A percentile compares a stretch with the other conserved stretches of the same genome.
phyloP scores from a whole-genome alignment of 2,797 vertebrate species.

The Ceryle rudis region DNA sequence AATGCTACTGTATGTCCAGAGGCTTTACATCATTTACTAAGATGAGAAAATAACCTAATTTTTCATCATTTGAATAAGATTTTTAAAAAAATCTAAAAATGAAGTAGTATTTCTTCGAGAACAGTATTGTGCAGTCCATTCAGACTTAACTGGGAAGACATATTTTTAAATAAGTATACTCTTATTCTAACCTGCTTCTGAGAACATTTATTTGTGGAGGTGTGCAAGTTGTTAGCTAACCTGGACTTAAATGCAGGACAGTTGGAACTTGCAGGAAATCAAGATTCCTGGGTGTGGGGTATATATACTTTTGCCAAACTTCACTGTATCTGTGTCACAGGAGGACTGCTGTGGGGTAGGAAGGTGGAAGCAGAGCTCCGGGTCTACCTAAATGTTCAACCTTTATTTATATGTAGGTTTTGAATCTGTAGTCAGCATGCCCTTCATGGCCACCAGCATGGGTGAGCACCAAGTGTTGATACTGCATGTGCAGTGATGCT shows the following conservation, averaged over 20 bases:
- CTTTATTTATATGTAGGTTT: not conserved
- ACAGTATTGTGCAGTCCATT: not conserved
- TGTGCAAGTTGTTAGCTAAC: not conserved
- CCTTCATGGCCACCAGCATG: not conserved
- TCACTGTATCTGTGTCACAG: accelerated
- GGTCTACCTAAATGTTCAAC: not conserved
- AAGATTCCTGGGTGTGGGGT: not conserved
- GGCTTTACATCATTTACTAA: slow-evolving; percentile 34
- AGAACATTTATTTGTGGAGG: not conserved
- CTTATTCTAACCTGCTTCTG: slow-evolving; percentile 8
- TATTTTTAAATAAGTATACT: slow-evolving; percentile 18
- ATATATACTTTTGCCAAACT: not conserved
- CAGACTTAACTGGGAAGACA: not conserved
- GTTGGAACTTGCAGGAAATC: not conserved
- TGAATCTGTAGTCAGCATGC: not conserved
- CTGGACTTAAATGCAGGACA: not conserved
- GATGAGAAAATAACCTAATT: slow-evolving; percentile 31
- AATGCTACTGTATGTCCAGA: slow-evolving; percentile 56
- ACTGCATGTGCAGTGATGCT: not conserved
- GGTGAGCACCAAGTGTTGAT: not conserved
- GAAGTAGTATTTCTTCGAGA: not conserved
- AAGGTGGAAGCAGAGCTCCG: not conserved
- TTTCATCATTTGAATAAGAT: not conserved
- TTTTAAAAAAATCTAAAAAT: not conserved
- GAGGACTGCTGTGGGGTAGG: not conserved